phyloP scores from a whole-genome alignment of 2,888 invertebrate genomes.

The Imbricaverruca yamaguchii region DNA sequence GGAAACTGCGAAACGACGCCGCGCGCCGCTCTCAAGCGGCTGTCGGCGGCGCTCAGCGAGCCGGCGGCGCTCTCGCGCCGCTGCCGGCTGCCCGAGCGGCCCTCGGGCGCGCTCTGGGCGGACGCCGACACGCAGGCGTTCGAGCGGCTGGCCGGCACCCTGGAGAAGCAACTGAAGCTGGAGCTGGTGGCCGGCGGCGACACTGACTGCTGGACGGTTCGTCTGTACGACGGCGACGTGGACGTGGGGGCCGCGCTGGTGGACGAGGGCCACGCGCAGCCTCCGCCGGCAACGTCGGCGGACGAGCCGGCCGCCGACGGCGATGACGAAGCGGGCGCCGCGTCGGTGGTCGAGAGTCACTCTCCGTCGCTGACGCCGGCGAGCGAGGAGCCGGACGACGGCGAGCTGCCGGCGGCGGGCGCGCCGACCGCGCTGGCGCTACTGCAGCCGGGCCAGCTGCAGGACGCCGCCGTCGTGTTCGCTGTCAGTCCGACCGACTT shows the following conservation, averaged over 20 bases:
- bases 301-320: not conserved
- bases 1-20: not conserved
- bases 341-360: too few species aligned
- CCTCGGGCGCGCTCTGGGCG: not conserved
- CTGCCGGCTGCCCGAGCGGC: not conserved
- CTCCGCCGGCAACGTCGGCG: not conserved
- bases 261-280: not conserved
- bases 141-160: constrained; percentile 1
- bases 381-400: not conserved
- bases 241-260: not conserved
- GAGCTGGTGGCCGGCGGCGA: not conserved
- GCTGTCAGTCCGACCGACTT: not conserved
- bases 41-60: not conserved
- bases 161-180: not conserved
- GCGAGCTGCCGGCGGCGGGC: not conserved
- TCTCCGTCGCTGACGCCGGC: not conserved
- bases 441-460: not conserved
- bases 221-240: not conserved
- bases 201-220: not conserved
- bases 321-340: not conserved
- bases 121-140: not conserved
- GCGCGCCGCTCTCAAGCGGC: not conserved
- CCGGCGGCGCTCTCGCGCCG: not conserved
- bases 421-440: not conserved
- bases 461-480: not conserved